A percentile compares a stretch with the other conserved stretches of the same genome.
These are phyloP conservation scores for Oophaga sylvatica DNA, from an alignment of 2,797 vertebrate genomes.

Conservation along the genomic window DNA sequence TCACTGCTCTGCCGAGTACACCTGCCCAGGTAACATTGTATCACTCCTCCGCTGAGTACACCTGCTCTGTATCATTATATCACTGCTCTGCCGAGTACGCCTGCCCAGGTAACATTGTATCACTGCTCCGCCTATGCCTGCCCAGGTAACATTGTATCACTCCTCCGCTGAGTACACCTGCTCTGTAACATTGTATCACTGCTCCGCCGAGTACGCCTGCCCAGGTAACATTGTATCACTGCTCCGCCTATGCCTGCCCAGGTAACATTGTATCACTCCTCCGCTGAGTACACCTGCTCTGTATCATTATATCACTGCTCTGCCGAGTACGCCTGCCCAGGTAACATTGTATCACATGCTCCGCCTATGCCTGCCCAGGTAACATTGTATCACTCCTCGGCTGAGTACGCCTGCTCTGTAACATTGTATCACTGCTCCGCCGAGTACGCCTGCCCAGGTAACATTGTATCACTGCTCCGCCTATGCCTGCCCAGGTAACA, in stretches of 20 bases:
- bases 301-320: background rate
- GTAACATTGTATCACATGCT: too few species aligned
- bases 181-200: too few species aligned
- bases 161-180: background rate
- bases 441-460: background rate
- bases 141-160: conserved; percentile 4
- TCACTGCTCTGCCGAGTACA: background rate
- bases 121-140: background rate
- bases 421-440: too few species aligned
- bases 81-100: background rate
- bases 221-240: background rate
- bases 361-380: background rate
- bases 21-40: background rate
- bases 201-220: background rate
- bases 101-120: conserved; percentile 1
- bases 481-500: background rate
- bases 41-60: background rate
- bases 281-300: background rate
- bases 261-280: conserved; percentile 18
- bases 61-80: background rate
- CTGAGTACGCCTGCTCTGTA: background rate
- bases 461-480: background rate
- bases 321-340: too few species aligned
- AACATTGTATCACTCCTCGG: conserved; percentile 1
- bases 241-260: background rate